Evolutionary conservation across 2,888 invertebrate genomes (phyloP), one percentile per base, ranked within the genome.

Genomic region (Amiota minor): DNA sequence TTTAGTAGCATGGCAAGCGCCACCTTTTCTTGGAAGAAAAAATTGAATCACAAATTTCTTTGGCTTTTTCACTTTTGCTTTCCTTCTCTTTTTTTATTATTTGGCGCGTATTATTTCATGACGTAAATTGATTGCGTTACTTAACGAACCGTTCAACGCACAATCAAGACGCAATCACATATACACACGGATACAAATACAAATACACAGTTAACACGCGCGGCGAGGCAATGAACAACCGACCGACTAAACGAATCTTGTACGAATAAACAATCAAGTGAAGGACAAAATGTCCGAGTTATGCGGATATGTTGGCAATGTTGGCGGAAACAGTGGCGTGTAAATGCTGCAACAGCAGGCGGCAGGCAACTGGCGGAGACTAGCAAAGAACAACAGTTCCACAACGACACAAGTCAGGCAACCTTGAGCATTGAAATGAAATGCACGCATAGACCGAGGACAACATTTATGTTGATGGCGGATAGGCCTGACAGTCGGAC

Each of bases 151-250:
- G 78, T 83, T 53, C 53, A 53, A 35, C 35, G 35, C 53, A 53
- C 14, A 53, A 50, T n/a, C 50, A 8, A 53, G 53, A 79, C 79
- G 80, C 78, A 80, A 80, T 79, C 79, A 73, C 75, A 77, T 79
- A 18, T 14, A 55, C 45, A 16, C 2, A 62, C 64, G 59, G 47
- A 23, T 18, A 11, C 14, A 46, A 23, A 14, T 12, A 70, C 61
- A 2, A 14, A 50, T 2, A n/a, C 50, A n/a, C 2, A n/a, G n/a
- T 53, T 53, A 53, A n/a, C 12, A n/a, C 11, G 20, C 59, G 18
- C n/a, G 59, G 59, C 45, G 45, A 53, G 16, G 16, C 47, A 64
- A 18, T n/a, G 45, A 64, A 45, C 64, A 46, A 64, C 64, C 64
- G 56, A 69, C 55, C 67, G 64, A 16, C 50, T 10, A 50, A 67